Evolutionary conservation across 2,113 vertebrate species (phyloP).

Genomic region (Pseudonaja textilis): DNA sequence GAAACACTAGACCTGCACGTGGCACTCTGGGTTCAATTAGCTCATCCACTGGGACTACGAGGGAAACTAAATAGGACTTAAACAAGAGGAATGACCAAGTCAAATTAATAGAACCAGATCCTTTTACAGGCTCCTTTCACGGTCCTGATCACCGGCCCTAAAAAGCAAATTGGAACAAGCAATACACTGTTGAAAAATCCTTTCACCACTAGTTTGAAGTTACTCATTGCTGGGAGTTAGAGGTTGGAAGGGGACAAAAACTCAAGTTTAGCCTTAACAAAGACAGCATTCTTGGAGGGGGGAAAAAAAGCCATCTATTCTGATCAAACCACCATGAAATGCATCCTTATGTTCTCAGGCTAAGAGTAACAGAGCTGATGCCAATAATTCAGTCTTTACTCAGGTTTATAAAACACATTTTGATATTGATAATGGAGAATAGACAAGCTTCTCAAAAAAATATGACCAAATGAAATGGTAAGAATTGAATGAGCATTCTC

Average conservation of each 20-base stretch:
- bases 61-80: constrained; percentile 67
- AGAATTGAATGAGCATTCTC: background rate
- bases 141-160: constrained; percentile 70
- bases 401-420: background rate
- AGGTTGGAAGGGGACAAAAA: constrained; percentile 58
- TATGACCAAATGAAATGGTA: background rate
- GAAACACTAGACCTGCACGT: constrained; percentile 53
- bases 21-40: constrained; percentile 69
- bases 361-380: constrained; percentile 52
- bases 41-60: constrained; percentile 64
- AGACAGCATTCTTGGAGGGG: constrained; percentile 68
- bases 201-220: constrained; percentile 72
- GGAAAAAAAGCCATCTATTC: constrained; percentile 65
- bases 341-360: constrained; percentile 26
- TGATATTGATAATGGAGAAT: background rate
- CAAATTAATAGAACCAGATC: constrained; percentile 73
- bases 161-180: constrained; percentile 80
- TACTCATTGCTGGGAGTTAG: constrained; percentile 65
- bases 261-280: constrained; percentile 65
- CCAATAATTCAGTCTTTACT: background rate
- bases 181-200: constrained; percentile 80
- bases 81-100: constrained; percentile 67
- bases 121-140: constrained; percentile 64
- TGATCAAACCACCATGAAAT: constrained; percentile 66
- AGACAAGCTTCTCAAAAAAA: background rate